phyloP scores from a whole-genome alignment of 2,888 invertebrate genomes.

The Fragum sueziense region DNA sequence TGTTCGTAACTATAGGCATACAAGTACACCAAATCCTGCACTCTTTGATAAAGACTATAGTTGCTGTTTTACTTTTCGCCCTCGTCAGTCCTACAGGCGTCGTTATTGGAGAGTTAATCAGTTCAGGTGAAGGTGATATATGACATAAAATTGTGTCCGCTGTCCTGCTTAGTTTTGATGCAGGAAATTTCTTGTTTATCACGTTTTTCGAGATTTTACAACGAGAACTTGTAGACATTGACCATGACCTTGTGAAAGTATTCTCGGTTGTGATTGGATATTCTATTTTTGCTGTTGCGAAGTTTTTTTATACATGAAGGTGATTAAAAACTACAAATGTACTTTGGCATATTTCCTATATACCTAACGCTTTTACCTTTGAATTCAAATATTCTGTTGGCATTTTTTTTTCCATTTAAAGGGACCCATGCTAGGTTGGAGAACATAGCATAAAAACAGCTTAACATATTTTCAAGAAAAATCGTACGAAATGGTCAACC shows the following conservation, averaged over 20 bases:
- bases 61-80: neutral
- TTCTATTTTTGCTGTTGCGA: constrained; percentile 8
- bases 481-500: too few relatives aligned
- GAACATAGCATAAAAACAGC: too few relatives aligned
- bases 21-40: constrained; percentile 19
- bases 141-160: neutral
- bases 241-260: constrained; percentile 14
- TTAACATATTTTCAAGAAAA: too few relatives aligned
- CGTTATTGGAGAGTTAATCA: constrained; percentile 21
- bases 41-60: constrained; percentile 18
- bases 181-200: constrained; percentile 32
- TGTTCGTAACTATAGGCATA: constrained; percentile 78
- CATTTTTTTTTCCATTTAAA: too few relatives aligned
- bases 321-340: too few relatives aligned
- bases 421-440: too few relatives aligned
- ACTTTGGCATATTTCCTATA: too few relatives aligned
- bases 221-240: neutral
- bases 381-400: too few relatives aligned
- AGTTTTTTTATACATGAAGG: constrained; percentile 15
- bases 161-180: neutral
- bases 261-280: constrained; percentile 25
- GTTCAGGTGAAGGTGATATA: neutral
- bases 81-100: constrained; percentile 16
- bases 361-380: too few relatives aligned
- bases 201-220: constrained; percentile 44